Percentiles rank a stretch among this genome's conserved stretches.
These are phyloP conservation scores for Dusona sp. DNA, from an alignment of 2,888 invertebrate genomes.

Conservation along the genomic window DNA sequence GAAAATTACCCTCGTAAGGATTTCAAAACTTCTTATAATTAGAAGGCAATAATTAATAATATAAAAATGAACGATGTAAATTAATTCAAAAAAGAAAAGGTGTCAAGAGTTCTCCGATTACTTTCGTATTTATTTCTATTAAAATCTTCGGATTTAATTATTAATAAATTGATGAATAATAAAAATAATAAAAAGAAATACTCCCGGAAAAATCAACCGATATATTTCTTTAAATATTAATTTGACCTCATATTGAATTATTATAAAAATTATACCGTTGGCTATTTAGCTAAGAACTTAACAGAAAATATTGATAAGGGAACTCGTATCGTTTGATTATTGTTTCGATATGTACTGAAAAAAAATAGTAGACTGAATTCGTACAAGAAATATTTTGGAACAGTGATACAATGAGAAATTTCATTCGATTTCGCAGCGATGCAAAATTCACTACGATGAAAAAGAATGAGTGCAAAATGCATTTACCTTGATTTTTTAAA, in stretches of 20 bases:
- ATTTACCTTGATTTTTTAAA: conserved; percentile 31
- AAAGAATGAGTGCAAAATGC: neutral
- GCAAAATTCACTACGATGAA: neutral
- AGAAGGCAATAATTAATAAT: neutral
- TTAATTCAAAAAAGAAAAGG: neutral
- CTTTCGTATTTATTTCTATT: neutral
- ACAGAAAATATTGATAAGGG: no score
- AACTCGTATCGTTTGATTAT: no score
- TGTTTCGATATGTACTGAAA: no score
- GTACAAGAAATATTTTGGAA: neutral
- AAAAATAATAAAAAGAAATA: no score
- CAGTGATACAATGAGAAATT: neutral
- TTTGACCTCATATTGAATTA: no score
- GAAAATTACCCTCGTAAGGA: neutral
- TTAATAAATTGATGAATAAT: no score
- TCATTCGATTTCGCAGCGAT: neutral
- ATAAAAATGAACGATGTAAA: neutral
- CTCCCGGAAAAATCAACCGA: no score
- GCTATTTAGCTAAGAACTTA: no score
- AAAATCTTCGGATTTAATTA: neutral
- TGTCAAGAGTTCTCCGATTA: neutral
- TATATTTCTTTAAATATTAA: no score
- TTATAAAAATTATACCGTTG: no score
- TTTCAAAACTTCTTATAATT: neutral
- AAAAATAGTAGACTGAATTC: neutral